phyloP scores from a whole-genome alignment of 1,140 invertebrate species.

The Drosophila leontia region DNA sequence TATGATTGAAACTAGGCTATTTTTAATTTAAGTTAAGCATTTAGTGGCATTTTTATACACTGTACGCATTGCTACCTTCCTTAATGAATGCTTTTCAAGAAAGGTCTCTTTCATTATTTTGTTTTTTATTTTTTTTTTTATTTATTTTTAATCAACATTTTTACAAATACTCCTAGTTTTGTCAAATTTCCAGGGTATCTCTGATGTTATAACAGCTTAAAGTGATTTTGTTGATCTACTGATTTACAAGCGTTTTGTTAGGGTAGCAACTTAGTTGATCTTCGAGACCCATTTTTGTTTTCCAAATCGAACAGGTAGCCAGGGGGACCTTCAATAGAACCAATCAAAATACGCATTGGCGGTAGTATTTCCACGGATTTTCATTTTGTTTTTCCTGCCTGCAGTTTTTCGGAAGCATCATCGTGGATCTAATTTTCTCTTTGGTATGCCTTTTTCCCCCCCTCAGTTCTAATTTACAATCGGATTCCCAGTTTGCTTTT shows the following conservation, averaged over 20 bases:
- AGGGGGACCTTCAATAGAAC: not conserved
- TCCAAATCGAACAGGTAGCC: not conserved
- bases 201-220: too few relatives aligned
- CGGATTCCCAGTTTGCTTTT: conserved; percentile 17
- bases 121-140: too few relatives aligned
- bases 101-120: too few relatives aligned
- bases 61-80: too few relatives aligned
- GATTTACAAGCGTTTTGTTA: not conserved
- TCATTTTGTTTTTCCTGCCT: not conserved
- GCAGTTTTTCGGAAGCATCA: not conserved
- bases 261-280: not conserved
- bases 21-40: too few relatives aligned
- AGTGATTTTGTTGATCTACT: too few relatives aligned
- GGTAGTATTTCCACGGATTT: not conserved
- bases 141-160: too few relatives aligned
- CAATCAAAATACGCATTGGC: not conserved
- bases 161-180: too few relatives aligned
- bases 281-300: not conserved
- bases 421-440: conserved; percentile 24
- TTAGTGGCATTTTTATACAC: not conserved
- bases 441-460: conserved; percentile 2
- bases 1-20: not conserved
- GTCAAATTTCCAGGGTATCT: too few relatives aligned
- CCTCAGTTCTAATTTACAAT: conserved; percentile 36
- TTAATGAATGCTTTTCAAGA: too few relatives aligned